Evolutionary conservation across 2,797 vertebrate species (phyloP).

Genomic region (Enteromius unitaeniatus): DNA sequence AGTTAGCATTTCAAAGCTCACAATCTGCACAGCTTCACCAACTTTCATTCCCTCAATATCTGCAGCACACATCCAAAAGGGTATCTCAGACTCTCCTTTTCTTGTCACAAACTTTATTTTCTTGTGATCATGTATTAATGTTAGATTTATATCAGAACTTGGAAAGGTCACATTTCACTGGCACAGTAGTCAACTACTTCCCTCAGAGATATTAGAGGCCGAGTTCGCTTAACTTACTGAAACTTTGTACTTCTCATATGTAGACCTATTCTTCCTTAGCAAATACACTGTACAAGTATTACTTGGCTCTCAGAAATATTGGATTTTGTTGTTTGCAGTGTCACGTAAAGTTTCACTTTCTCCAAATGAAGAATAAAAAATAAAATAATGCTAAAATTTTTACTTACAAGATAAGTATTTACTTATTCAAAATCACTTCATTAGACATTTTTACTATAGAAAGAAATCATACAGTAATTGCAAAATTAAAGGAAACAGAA

Average conservation of each 20-base stretch:
- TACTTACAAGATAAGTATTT: too few species aligned
- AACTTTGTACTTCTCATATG: neutral
- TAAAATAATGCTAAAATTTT: too few species aligned
- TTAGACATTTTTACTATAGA: too few species aligned
- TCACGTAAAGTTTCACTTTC: neutral
- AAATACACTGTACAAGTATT: neutral
- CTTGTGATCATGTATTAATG: slow-evolving; percentile 11
- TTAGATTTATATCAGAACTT: neutral
- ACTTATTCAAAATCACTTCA: too few species aligned
- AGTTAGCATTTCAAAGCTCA: slow-evolving; percentile 43
- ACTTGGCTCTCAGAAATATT: neutral
- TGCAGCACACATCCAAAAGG: neutral
- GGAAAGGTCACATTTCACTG: neutral
- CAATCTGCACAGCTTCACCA: slow-evolving; percentile 11
- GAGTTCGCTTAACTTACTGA: neutral
- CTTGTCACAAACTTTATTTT: neutral
- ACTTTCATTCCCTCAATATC: slow-evolving; percentile 14
- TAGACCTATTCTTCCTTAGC: neutral
- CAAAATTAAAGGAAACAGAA: too few species aligned
- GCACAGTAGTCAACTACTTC: neutral
- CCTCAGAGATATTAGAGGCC: neutral
- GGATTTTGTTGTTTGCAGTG: neutral
- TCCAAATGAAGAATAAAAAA: neutral
- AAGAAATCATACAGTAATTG: too few species aligned
- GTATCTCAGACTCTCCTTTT: neutral